Evolutionary conservation across 2,113 vertebrate species (phyloP).

Genomic region (Podarcis raffonei): DNA sequence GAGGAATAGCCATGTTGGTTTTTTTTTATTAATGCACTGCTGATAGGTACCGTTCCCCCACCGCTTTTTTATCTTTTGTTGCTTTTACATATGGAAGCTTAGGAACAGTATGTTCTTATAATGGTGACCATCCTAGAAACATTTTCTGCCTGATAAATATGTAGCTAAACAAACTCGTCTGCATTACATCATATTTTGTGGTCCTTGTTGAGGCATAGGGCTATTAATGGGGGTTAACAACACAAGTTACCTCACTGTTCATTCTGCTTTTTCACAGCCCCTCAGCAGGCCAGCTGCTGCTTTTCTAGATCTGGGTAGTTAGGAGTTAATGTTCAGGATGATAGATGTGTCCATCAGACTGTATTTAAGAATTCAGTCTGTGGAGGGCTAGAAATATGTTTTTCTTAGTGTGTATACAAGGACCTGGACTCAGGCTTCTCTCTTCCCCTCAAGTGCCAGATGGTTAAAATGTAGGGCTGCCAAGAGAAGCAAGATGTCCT

Average conservation of each 20-base stretch:
- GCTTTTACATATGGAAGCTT: not conserved
- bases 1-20: not conserved
- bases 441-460: not conserved
- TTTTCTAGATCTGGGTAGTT: not conserved
- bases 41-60: not conserved
- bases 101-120: not conserved
- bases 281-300: not conserved
- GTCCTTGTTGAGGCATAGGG: not conserved
- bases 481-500: constrained; percentile 24
- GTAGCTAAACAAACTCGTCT: not conserved
- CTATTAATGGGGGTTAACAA: not conserved
- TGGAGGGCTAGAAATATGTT: not conserved
- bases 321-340: not conserved
- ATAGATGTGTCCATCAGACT: not conserved
- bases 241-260: not conserved
- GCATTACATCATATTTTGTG: not conserved
- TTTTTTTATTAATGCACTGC: not conserved
- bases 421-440: constrained; percentile 23
- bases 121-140: not conserved
- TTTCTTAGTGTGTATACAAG: constrained; percentile 27
- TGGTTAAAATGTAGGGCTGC: constrained; percentile 6
- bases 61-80: no score
- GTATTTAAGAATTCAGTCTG: not conserved
- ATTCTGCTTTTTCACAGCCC: not conserved
- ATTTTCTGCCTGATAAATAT: not conserved